These are phyloP conservation scores for Anthophora plumipes DNA, from an alignment of 2,888 invertebrate genomes.

Conservation along the genomic window DNA sequence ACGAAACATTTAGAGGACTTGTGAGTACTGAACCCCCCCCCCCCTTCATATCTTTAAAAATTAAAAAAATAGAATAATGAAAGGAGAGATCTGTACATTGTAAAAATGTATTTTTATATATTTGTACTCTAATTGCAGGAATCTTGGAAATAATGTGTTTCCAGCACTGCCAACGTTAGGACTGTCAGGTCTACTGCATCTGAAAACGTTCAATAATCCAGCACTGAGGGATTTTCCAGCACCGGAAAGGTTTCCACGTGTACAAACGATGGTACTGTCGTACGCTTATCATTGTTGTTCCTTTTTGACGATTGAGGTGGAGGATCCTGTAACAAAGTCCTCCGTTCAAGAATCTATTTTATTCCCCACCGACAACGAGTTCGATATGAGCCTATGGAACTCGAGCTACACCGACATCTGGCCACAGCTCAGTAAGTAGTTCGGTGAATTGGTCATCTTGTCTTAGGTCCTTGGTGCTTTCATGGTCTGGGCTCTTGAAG, in stretches of 20 bases:
- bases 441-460: background rate
- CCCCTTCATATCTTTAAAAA: no score
- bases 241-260: slow-evolving; percentile 93
- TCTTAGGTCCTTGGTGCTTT: slow-evolving; percentile 5
- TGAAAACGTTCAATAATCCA: slow-evolving; percentile 97
- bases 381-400: slow-evolving; percentile 92
- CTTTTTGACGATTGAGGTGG: slow-evolving; percentile 88
- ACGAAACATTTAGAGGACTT: slow-evolving; percentile 93
- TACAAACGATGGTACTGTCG: slow-evolving; percentile 93
- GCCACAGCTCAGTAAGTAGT: slow-evolving; percentile 91
- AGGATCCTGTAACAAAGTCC: slow-evolving; percentile 79
- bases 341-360: slow-evolving; percentile 88
- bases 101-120: background rate
- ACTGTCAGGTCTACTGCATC: slow-evolving; percentile 91
- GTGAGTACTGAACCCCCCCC: slow-evolving; percentile 89
- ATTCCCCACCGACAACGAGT: slow-evolving; percentile 89
- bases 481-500: background rate
- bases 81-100: background rate
- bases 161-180: slow-evolving; percentile 93
- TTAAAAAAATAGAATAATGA: background rate
- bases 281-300: slow-evolving; percentile 99
- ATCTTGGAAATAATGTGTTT: slow-evolving; percentile 96
- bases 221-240: slow-evolving; percentile 94
- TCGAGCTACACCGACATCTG: slow-evolving; percentile 92
- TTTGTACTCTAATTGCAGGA: slow-evolving; percentile 86